Conservation (phyloP, 2,113 vertebrate species). For the Hipposideros armiger region DNA sequence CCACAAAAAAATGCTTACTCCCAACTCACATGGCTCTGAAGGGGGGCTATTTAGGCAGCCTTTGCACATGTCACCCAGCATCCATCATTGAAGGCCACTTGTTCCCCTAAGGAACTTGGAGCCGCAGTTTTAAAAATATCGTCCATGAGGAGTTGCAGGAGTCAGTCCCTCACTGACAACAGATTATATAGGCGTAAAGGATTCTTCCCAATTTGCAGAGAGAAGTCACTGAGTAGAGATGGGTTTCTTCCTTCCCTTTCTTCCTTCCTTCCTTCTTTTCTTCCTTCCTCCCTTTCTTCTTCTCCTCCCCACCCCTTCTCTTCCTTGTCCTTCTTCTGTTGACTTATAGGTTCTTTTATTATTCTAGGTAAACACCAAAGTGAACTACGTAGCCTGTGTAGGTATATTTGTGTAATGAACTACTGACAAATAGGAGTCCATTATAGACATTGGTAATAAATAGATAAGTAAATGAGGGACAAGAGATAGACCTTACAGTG, state of each 20-base stretch:
- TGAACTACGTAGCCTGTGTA: rapidly evolving
- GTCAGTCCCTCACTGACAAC: neutral
- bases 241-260: neutral
- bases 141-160: neutral
- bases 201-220: neutral
- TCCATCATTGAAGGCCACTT: neutral
- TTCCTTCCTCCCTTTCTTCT: no score
- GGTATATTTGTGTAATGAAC: neutral
- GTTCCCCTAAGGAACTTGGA: neutral
- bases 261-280: neutral
- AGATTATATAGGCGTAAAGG: rapidly evolving
- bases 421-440: neutral
- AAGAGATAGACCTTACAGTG: no score
- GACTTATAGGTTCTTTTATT: neutral
- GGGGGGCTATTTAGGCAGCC: neutral
- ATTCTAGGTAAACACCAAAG: neutral
- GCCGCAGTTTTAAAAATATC: neutral
- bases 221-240: neutral
- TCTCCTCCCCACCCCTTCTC: neutral
- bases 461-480: no score
- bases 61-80: neutral
- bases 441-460: no score
- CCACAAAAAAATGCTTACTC: no score
- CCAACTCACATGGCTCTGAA: rapidly evolving
- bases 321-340: neutral